Evolutionary conservation across 2,888 invertebrate species (phyloP).

Genomic region (Ophion slaviceki): DNA sequence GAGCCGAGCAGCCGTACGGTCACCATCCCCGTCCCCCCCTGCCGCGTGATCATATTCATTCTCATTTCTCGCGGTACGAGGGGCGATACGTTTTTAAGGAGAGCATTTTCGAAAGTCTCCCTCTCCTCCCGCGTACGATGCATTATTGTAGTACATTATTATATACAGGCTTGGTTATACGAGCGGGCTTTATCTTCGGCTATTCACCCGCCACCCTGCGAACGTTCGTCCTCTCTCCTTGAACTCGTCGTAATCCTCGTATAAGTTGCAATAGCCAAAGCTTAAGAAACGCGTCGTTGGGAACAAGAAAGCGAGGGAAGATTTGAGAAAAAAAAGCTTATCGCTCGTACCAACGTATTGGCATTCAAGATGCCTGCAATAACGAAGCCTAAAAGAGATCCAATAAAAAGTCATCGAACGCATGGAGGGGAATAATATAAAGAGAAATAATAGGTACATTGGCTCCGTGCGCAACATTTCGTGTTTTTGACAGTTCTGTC

Average conservation of each 20-base stretch:
- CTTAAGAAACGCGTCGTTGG: not conserved
- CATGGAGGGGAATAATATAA: too few relatives aligned
- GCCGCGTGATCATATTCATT: slow-evolving; percentile 46
- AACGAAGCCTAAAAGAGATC: too few relatives aligned
- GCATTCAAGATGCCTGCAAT: too few relatives aligned
- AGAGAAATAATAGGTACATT: too few relatives aligned
- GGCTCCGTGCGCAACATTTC: too few relatives aligned
- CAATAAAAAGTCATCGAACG: too few relatives aligned
- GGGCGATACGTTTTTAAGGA: slow-evolving; percentile 49
- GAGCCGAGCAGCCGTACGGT: slow-evolving; percentile 48
- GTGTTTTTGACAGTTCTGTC: too few relatives aligned
- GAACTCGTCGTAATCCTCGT: slow-evolving; percentile 41
- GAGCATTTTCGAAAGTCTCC: slow-evolving; percentile 37
- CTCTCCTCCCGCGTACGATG: slow-evolving; percentile 21
- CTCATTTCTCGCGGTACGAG: slow-evolving; percentile 49
- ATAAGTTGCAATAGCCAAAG: slow-evolving; percentile 56
- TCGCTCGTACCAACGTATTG: too few relatives aligned
- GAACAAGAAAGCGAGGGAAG: too few relatives aligned
- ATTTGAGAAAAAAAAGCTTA: too few relatives aligned
- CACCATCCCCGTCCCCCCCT: not conserved
- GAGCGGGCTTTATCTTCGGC: slow-evolving; percentile 52
- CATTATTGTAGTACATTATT: slow-evolving; percentile 46
- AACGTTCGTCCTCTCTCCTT: slow-evolving; percentile 18
- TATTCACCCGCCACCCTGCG: slow-evolving; percentile 14
- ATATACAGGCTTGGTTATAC: slow-evolving; percentile 48